phyloP scores from a whole-genome alignment of 2,797 vertebrate species.

The Peromyscus aztecus region DNA sequence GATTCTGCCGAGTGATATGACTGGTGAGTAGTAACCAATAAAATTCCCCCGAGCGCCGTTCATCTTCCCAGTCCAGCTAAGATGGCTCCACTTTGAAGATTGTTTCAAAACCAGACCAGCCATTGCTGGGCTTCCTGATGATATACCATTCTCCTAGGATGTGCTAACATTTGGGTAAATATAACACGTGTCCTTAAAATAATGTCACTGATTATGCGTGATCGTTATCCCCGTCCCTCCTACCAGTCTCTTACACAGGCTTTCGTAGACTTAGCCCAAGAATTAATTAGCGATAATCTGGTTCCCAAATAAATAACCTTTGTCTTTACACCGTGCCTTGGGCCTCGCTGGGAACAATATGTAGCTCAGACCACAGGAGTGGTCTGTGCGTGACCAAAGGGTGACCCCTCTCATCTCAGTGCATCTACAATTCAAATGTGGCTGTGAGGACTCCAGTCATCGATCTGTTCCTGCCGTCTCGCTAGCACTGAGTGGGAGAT shows the following conservation, averaged over 20 bases:
- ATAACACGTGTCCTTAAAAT: conserved; percentile 40
- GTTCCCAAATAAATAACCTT: conserved; percentile 66
- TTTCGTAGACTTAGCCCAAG: conserved; percentile 47
- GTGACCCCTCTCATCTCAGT: not conserved
- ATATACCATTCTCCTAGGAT: conserved; percentile 61
- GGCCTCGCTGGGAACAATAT: conserved; percentile 39
- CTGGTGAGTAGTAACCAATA: conserved; percentile 61
- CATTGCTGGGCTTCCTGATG: conserved; percentile 30
- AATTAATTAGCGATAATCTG: conserved; percentile 66
- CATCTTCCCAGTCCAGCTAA: conserved; percentile 49
- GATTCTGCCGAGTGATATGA: conserved; percentile 68
- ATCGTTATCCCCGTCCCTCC: not conserved
- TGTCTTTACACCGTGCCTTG: conserved; percentile 11
- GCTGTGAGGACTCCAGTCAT: not conserved
- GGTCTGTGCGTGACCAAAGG: not conserved
- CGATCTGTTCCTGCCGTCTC: conserved; percentile 57
- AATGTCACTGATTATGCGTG: not conserved
- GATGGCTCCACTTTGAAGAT: conserved; percentile 62
- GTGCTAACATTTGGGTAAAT: conserved; percentile 53
- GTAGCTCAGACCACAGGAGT: not conserved
- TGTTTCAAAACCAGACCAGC: conserved; percentile 33
- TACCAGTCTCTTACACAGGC: not conserved
- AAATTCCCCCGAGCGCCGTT: conserved; percentile 48
- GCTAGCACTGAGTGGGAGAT: not conserved
- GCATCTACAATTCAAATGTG: not conserved